These are phyloP conservation scores for Amphiprion ocellaris DNA, from an alignment of 2,113 vertebrate genomes.

Conservation along the genomic window DNA sequence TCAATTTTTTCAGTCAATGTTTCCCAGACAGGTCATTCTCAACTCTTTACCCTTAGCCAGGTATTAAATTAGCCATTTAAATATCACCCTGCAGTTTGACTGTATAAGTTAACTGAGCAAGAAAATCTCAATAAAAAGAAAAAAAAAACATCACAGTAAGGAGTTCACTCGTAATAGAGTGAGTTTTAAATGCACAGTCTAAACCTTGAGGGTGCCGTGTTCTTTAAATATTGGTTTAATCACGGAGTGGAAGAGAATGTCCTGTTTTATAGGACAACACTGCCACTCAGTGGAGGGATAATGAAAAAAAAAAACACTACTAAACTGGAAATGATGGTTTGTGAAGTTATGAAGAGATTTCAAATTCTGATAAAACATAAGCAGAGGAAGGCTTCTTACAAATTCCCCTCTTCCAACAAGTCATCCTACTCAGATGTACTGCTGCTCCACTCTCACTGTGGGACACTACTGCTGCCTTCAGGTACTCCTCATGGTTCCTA, in stretches of 20 bases:
- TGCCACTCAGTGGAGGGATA: constrained; percentile 53
- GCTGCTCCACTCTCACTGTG: background rate
- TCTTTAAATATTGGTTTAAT: constrained; percentile 21
- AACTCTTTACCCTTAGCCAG: no score
- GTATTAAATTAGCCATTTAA: no score
- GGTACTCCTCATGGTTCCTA: background rate
- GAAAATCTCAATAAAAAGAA: no score
- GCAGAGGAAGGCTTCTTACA: no score
- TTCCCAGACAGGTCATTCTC: no score
- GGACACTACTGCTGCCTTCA: background rate
- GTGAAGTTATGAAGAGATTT: no score
- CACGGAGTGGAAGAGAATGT: background rate
- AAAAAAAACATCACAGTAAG: no score
- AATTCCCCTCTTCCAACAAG: background rate
- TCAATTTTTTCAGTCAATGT: no score
- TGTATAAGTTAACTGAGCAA: no score
- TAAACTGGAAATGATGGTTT: background rate
- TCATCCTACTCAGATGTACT: background rate
- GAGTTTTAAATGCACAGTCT: background rate
- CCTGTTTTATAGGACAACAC: constrained; percentile 8
- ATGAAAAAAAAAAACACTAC: background rate
- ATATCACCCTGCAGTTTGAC: no score
- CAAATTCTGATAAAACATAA: no score
- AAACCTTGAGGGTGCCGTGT: background rate
- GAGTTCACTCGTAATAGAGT: background rate